phyloP scores from a whole-genome alignment of 2,888 invertebrate genomes.

The Ischnus inquisitorius region DNA sequence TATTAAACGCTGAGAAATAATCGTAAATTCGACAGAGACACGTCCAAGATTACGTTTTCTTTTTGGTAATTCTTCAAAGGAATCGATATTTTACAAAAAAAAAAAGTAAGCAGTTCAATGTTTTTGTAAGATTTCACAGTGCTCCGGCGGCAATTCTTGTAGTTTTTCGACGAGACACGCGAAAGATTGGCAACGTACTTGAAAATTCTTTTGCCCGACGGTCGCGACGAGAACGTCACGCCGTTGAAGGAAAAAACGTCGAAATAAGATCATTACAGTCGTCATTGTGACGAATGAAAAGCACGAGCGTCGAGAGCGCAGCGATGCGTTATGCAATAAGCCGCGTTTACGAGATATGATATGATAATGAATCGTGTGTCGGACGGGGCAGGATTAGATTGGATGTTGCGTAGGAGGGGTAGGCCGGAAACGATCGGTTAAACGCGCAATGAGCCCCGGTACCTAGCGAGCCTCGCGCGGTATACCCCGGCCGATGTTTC shows the following conservation, averaged over 20 bases:
- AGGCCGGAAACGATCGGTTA: slow-evolving; percentile 69
- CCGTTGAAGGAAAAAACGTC: not conserved
- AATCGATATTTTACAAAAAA: no score
- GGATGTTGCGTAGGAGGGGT: slow-evolving; percentile 63
- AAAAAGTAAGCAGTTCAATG: no score
- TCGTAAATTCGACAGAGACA: no score
- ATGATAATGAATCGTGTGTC: slow-evolving; percentile 42
- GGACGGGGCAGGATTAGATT: slow-evolving; percentile 49
- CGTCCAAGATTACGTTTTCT: no score
- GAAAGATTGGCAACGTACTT: not conserved
- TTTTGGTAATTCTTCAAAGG: no score
- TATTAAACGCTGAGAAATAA: no score
- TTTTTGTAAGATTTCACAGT: no score
- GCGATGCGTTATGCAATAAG: slow-evolving; percentile 63
- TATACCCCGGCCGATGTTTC: slow-evolving; percentile 33
- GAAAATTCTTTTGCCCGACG: no score
- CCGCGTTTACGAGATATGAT: slow-evolving; percentile 48
- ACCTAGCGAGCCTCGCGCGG: slow-evolving; percentile 10
- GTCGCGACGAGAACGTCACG: no score
- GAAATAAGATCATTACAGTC: not conserved
- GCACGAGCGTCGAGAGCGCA: slow-evolving; percentile 53
- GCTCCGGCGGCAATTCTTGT: not conserved
- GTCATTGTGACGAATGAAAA: not conserved
- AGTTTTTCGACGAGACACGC: not conserved
- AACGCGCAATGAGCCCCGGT: slow-evolving; percentile 54